These are phyloP conservation scores for Microcaecilia unicolor DNA, from an alignment of 2,797 vertebrate genomes.

Conservation along the genomic window DNA sequence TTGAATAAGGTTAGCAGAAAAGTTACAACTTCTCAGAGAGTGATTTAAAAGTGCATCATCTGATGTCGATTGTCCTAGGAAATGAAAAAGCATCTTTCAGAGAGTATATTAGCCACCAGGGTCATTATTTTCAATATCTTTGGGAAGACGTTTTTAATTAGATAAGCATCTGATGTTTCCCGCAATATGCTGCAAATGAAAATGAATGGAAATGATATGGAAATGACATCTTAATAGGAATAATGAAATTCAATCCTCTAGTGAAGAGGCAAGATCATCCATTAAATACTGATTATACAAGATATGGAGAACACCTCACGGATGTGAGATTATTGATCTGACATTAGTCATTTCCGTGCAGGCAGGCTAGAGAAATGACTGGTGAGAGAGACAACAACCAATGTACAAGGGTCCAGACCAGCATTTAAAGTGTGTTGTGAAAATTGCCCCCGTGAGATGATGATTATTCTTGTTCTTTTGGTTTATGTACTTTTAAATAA, in stretches of 20 bases:
- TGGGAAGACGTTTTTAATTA: conserved; percentile 25
- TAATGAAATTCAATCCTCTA: conserved; percentile 36
- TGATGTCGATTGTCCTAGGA: conserved; percentile 22
- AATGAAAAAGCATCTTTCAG: conserved; percentile 17
- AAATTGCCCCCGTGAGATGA: no score
- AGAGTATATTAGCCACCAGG: conserved; percentile 24
- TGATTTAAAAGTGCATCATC: no score
- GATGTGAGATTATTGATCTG: conserved; percentile 36
- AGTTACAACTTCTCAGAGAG: no score
- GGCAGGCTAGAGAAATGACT: conserved; percentile 11
- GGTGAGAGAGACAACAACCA: no score
- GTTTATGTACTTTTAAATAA: no score
- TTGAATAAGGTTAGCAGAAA: no score
- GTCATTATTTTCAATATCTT: conserved; percentile 29
- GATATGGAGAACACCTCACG: conserved; percentile 45
- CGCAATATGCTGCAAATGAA: conserved; percentile 18
- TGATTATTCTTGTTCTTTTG: no score
- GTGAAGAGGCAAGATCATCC: conserved; percentile 24
- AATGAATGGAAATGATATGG: conserved; percentile 22
- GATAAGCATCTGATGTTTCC: conserved; percentile 24
- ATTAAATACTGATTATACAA: conserved; percentile 39
- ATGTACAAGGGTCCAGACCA: no score
- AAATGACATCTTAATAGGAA: conserved; percentile 37
- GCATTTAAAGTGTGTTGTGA: no score
- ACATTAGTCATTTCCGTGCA: conserved; percentile 38